phyloP scores from a whole-genome alignment of 2,797 vertebrate genomes.

The Myotis planiceps region DNA sequence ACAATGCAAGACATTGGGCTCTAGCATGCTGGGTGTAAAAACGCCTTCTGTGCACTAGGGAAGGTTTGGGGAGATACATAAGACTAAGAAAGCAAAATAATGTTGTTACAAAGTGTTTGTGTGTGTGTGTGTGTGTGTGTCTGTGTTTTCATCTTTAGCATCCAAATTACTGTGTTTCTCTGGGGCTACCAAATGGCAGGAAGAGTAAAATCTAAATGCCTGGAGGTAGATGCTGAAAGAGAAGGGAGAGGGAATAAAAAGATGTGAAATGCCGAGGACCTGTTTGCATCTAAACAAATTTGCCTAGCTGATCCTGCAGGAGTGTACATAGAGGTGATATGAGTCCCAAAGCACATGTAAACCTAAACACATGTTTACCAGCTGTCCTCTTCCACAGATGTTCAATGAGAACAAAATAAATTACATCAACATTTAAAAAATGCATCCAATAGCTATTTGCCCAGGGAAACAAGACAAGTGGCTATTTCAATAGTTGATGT shows the following conservation, averaged over 20 bases:
- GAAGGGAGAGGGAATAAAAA: not conserved
- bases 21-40: not conserved
- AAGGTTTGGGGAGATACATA: not conserved
- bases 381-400: conserved; percentile 63
- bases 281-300: not conserved
- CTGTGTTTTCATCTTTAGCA: not conserved
- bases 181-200: not conserved
- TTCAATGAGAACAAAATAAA: conserved; percentile 70
- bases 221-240: not conserved
- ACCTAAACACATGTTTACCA: conserved; percentile 55
- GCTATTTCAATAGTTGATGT: conserved; percentile 67
- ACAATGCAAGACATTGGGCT: not conserved
- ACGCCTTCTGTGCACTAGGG: too few relatives aligned
- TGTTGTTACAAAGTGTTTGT: not conserved
- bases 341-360: conserved; percentile 45
- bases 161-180: not conserved
- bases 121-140: too few relatives aligned
- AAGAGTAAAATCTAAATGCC: not conserved
- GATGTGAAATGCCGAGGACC: not conserved
- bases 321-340: not conserved
- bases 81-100: not conserved
- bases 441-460: conserved; percentile 63
- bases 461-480: conserved; percentile 67
- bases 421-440: conserved; percentile 65
- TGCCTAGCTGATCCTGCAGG: not conserved